A percentile compares a stretch with the other conserved stretches of the same genome.
Evolutionary conservation across 2,797 vertebrate species (phyloP).

Genomic region (Spinus olivaceus): DNA sequence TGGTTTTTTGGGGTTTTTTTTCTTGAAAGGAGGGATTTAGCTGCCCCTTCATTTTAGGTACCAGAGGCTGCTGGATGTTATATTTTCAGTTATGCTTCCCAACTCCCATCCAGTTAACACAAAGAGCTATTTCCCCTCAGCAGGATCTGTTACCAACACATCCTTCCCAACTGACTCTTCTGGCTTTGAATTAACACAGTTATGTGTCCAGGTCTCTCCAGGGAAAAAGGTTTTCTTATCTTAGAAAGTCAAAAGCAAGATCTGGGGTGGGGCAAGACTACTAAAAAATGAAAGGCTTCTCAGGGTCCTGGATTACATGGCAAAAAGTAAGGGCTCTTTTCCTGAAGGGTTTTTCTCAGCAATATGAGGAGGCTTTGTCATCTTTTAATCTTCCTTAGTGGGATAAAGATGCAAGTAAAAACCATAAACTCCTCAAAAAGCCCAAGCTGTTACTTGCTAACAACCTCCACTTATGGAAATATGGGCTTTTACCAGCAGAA

Average conservation of each 20-base stretch:
- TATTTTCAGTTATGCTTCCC: neutral
- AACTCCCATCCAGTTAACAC: neutral
- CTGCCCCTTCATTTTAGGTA: neutral
- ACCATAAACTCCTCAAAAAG: neutral
- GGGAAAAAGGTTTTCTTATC: neutral
- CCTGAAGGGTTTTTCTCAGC: neutral
- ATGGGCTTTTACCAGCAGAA: neutral
- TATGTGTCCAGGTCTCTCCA: neutral
- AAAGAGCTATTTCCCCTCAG: neutral
- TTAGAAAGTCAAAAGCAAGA: neutral
- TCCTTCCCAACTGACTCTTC: neutral
- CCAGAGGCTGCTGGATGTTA: neutral
- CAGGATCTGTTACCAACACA: neutral
- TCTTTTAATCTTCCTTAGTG: neutral
- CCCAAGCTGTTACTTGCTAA: neutral
- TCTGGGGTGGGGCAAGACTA: neutral
- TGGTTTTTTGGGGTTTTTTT: neutral
- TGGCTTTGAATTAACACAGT: neutral
- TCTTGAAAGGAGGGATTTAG: neutral
- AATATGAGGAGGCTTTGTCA: neutral
- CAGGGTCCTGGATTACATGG: neutral
- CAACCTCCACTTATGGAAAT: neutral
- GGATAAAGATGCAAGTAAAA: neutral
- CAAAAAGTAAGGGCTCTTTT: neutral
- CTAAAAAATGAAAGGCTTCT: neutral